Base-by-base conservation (phyloP, 2,888 invertebrate species). In the Mystacides longicornis region DNA sequence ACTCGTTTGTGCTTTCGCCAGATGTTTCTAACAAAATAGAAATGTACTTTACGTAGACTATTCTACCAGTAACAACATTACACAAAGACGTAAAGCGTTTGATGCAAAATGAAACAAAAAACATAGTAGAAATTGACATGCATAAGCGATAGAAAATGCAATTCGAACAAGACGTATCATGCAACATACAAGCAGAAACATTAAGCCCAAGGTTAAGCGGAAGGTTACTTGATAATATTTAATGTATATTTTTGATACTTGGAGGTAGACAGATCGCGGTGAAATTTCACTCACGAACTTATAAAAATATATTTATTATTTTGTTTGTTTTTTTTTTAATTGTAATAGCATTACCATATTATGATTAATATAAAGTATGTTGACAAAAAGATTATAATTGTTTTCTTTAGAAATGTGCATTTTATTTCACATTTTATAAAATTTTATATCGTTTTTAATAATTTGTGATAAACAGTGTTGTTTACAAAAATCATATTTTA, bases 201-300 rank as follows among this genome's bases (percentile, higher is more conserved):
- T 16, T 16, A 47, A 16, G 47, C 52, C 53, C 52, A 46, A 54
- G 56, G 60, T 58, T 56, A 49, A 58, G 56, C 56, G 56, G 56
- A 16, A 58, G n/a, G n/a, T n/a, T n/a, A n/a, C n/a, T n/a, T n/a
- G n/a, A n/a, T n/a, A n/a, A n/a, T n/a, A n/a, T n/a, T n/a, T n/a
- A n/a, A n/a, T n/a, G n/a, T n/a, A n/a, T n/a, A 58, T 60, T 22
- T 58, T 61, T 61, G 60, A 61, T 61, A 61, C 60, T 61, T 61
- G 60, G 60, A 61, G 60, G 60, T 61, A 57, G 60, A 27, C 37
- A 61, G 51, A 27, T 53, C 56, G 58, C 60, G 57, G 60, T 54
- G 49, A 51, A 54, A 55, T 49, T 50, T 50, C 53, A 27, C 45
- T 52, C 60, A 58, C 60, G 58, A 58, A 48, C 58, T 60, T 52